Base-by-base conservation (phyloP, 2,113 vertebrate genomes). In the Tetrax tetrax region DNA sequence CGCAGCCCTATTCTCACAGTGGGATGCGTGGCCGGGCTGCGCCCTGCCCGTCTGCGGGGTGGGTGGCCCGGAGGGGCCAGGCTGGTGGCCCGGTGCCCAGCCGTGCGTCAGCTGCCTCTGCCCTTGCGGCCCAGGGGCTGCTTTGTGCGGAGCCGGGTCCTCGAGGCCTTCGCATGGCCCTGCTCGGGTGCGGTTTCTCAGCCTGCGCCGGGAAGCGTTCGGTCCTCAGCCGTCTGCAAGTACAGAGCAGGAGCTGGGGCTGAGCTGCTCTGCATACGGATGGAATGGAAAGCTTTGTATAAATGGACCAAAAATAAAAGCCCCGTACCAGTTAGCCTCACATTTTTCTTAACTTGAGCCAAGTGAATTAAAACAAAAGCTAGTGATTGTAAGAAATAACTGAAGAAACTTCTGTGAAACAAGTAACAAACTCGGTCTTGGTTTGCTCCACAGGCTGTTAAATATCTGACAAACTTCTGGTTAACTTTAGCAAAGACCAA, bases 381-480 rank as follows among this genome's bases (percentile, higher is more conserved):
- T 83, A 12, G 22, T 5, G 28, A 61, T 19, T 79, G 33, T 69
- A 59, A 81, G 91, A 72, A 93, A 82, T 60, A 95, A n/a, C 57
- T 38, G 60, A 85, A 19, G 53, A 77, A 90, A 93, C 38, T 56
- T 78, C 37, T 69, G 41, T 63, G 60, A 86, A 63, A 86, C 20
- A 12, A 87, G 47, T 60, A 83, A 48, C 77, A 78, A 78, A 56
- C 76, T 68, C 8, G 0, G n/a, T 81, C 76, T 68, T 8, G 0
- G n/a, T 81, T 75, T 17, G 0, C 28, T 94, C 90, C 43, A 7
- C 22, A 33, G 57, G 50, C 93, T 93, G 94, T 93, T 94, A 96
- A 97, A 96, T 96, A 94, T 38, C 95, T 87, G 95, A 95, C 75
- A 96, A 89, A 72, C 87, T 91, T 97, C 95, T 74, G 81, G 92